Evolutionary conservation across 1,140 invertebrate genomes (phyloP), one percentile per base, ranked within the genome.

Genomic region (Micrasema longulum): DNA sequence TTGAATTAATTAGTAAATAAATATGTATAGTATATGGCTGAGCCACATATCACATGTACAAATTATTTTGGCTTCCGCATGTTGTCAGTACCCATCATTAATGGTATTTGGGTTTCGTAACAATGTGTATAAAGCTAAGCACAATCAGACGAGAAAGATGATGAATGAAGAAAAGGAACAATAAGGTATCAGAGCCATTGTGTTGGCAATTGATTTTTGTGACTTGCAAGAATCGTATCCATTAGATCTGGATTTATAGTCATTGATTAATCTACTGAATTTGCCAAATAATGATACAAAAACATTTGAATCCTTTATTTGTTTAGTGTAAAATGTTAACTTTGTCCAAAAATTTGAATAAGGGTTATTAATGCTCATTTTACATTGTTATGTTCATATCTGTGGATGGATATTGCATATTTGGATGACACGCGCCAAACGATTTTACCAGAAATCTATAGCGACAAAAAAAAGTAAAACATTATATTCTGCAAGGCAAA

Each of bases 161-260:
- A 52, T 55, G 52, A 35, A 55, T 9, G 26, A 57, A 57, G 53
- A 36, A 6, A 18, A 16, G n/a, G 26, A 57, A 57, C 53, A 57
- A 57, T 57, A 31, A 31, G 0, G 31, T n/a, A 57, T 35, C 23
- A 20, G 53, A 6, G 26, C 7, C 31, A 57, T 57, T 57, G 53
- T 57, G 31, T 16, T 57, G 14, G 5, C 26, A 11, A 57, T 57
- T 57, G 53, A 57, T 57, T 57, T 57, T 57, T 57, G 26, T 57
- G 53, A 57, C 26, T 57, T 38, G 53, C 26, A 14, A 3, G 35
- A 55, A 55, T 55, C 43, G 48, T 14, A 11, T 23, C 18, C 14
- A 1, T 50, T n/a, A n/a, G n/a, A n/a, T n/a, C n/a, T n/a, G n/a
- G n/a, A 20, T 57, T 14, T 14, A 31, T 6, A 31, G 16, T 18